phyloP scores from a whole-genome alignment of 2,113 vertebrate genomes.

The Caloenas nicobarica region DNA sequence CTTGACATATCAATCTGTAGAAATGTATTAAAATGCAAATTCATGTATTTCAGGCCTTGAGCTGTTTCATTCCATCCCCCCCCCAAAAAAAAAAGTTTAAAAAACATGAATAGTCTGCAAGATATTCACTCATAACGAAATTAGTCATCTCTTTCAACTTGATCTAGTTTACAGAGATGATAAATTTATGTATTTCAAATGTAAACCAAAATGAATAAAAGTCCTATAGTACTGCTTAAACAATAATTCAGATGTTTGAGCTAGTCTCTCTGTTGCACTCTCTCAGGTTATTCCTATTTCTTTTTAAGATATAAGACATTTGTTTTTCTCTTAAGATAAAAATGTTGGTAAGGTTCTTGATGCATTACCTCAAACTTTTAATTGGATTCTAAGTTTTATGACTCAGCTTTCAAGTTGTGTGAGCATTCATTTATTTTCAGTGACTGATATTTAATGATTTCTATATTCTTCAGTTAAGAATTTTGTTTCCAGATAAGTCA shows the following conservation, averaged over 20 bases:
- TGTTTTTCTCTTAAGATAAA: not conserved
- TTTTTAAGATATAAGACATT: not conserved
- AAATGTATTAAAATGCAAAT: constrained; percentile 57
- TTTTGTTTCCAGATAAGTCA: not conserved
- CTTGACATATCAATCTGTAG: not conserved
- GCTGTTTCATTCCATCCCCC: not conserved
- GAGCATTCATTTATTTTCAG: not conserved
- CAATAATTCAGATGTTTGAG: not conserved
- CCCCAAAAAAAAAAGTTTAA: not conserved
- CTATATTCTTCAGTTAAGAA: not conserved
- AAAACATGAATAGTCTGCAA: not conserved
- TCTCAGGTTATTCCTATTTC: not conserved
- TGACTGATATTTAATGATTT: not conserved
- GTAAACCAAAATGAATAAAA: not conserved
- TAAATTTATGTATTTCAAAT: not conserved
- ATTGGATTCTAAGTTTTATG: not conserved
- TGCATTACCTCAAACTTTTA: not conserved
- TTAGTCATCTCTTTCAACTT: not conserved
- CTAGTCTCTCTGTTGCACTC: fast-evolving
- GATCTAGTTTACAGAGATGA: not conserved
- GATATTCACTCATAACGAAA: not conserved
- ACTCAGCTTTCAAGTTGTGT: not conserved
- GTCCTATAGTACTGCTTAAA: not conserved
- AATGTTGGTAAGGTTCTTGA: not conserved
- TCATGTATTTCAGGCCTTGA: not conserved